A percentile compares a stretch with the other conserved stretches of the same genome.
phyloP scores from a whole-genome alignment of 2,113 vertebrate species.

The Cyrtonyx montezumae region DNA sequence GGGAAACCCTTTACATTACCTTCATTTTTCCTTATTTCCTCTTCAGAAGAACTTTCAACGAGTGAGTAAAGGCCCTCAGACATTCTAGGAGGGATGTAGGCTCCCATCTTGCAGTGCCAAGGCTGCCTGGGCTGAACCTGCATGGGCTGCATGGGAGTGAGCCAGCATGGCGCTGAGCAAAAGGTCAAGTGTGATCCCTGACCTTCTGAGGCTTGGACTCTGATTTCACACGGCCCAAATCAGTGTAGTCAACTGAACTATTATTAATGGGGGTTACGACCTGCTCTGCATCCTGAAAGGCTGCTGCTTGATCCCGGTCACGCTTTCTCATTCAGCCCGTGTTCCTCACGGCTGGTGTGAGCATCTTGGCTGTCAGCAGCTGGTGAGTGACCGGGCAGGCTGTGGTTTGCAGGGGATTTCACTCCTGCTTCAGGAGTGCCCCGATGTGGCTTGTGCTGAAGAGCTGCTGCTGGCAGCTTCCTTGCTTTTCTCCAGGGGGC shows the following conservation, averaged over 20 bases:
- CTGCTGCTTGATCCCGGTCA: not conserved
- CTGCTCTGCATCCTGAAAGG: not conserved
- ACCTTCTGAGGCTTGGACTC: constrained; percentile 43
- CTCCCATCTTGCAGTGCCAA: not conserved
- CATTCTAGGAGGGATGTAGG: not conserved
- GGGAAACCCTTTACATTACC: not conserved
- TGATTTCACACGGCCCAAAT: constrained; percentile 39
- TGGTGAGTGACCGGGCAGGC: not conserved
- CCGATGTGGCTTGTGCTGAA: not conserved
- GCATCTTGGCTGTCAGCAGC: not conserved
- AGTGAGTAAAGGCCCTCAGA: not conserved
- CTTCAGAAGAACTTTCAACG: not conserved
- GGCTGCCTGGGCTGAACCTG: not conserved
- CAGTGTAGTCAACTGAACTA: constrained; percentile 11
- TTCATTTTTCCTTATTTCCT: not conserved
- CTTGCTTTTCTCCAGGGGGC: not conserved
- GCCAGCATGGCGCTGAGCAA: not conserved
- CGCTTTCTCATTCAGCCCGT: not conserved
- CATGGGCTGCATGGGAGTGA: not conserved
- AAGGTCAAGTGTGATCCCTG: constrained; percentile 59
- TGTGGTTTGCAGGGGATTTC: not conserved
- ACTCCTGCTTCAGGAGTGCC: not conserved
- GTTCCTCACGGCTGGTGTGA: not conserved
- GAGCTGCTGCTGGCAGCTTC: not conserved
- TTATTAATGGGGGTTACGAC: constrained; percentile 21